Conservation (phyloP, 2,888 invertebrate genomes). For the Ernsta delagoae region DNA sequence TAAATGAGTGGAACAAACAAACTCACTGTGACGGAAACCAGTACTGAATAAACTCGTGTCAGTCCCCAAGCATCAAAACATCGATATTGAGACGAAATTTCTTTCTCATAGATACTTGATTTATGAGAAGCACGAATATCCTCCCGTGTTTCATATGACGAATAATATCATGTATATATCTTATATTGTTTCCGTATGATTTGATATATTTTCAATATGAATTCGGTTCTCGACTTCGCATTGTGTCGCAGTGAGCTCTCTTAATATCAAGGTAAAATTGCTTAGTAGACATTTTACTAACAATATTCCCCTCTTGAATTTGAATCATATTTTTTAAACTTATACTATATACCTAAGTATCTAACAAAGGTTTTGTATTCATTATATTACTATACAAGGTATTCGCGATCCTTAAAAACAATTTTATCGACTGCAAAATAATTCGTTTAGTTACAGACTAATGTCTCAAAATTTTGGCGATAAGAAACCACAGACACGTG, state of each 20-base stretch:
- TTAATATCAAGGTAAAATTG: conserved; percentile 37
- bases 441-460: no score
- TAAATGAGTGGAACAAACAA: not conserved
- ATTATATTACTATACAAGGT: no score
- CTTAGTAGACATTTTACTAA: no score
- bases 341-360: no score
- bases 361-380: no score
- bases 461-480: no score
- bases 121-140: conserved; percentile 1
- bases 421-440: no score
- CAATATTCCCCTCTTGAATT: no score
- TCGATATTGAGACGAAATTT: not conserved
- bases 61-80: not conserved
- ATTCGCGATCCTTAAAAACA: no score
- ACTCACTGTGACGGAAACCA: not conserved
- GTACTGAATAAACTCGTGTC: not conserved
- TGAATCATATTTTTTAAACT: no score
- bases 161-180: conserved; percentile 52
- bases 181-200: conserved; percentile 71
- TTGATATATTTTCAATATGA: conserved; percentile 77
- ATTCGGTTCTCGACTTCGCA: conserved; percentile 55
- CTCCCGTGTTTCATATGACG: not conserved
- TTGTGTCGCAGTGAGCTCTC: conserved; percentile 54
- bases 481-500: no score
- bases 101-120: not conserved